Percentiles rank a stretch among this genome's conserved stretches.
Conservation (phyloP, 2,113 vertebrate species). For the Gobiocypris rarus region DNA sequence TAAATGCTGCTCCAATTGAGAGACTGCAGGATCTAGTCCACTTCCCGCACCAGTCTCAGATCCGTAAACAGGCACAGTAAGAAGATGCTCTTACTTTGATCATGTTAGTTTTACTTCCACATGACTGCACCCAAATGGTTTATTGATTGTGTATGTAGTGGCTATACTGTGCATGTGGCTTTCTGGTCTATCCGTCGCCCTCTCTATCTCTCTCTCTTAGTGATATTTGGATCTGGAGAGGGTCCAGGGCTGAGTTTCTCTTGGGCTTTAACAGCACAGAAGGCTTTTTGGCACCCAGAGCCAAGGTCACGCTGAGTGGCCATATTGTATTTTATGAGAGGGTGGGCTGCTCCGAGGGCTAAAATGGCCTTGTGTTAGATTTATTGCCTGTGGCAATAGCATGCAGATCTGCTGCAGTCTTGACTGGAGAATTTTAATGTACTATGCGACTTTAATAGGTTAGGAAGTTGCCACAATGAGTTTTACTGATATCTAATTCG, state of each 20-base stretch:
- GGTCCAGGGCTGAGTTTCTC: slow-evolving; percentile 66
- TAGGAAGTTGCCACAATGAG: slow-evolving; percentile 20
- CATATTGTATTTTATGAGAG: slow-evolving; percentile 80
- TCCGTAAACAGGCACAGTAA: slow-evolving; percentile 44
- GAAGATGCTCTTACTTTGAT: slow-evolving; percentile 45
- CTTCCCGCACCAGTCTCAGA: slow-evolving; percentile 39
- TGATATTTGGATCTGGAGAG: slow-evolving; percentile 65
- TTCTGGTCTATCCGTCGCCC: slow-evolving; percentile 16
- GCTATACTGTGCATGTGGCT: slow-evolving; percentile 53
- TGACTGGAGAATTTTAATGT: slow-evolving; percentile 52
- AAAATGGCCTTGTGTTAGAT: slow-evolving; percentile 68
- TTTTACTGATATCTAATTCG: background rate
- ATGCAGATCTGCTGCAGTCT: slow-evolving; percentile 50
- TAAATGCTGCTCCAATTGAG: slow-evolving; percentile 62
- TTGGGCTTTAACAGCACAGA: slow-evolving; percentile 74
- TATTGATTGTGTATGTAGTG: slow-evolving; percentile 74
- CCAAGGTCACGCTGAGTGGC: slow-evolving; percentile 78
- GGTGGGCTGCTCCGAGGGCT: slow-evolving; percentile 70
- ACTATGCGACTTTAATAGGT: slow-evolving; percentile 11
- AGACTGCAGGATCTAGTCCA: slow-evolving; percentile 4
- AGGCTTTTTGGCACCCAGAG: slow-evolving; percentile 69
- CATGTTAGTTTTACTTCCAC: slow-evolving; percentile 62
- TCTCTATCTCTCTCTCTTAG: slow-evolving; percentile 34
- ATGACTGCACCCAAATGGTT: slow-evolving; percentile 69
- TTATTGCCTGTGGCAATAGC: slow-evolving; percentile 63